phyloP scores from a whole-genome alignment of 2,797 vertebrate genomes.

The Semotilus atromaculatus region DNA sequence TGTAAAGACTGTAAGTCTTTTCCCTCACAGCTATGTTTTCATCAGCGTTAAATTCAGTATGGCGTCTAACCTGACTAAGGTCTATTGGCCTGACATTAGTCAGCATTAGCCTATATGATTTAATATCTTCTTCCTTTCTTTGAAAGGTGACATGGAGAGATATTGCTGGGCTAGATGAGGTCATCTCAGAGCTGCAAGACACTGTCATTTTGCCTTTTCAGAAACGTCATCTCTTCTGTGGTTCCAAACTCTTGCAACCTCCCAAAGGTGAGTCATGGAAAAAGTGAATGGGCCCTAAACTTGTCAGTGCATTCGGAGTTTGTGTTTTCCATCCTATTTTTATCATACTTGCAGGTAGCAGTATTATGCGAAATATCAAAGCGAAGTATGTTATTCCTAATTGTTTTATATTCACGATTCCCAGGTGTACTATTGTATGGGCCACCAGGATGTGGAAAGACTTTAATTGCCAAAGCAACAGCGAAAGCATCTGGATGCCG shows the following conservation, averaged over 20 bases:
- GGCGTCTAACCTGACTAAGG: neutral
- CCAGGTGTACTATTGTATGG: conserved; percentile 71
- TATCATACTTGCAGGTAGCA: neutral
- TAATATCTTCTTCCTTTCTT: neutral
- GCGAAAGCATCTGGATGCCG: conserved; percentile 82
- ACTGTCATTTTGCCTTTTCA: conserved; percentile 95
- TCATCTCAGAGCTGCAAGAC: conserved; percentile 94
- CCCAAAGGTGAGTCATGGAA: conserved; percentile 86
- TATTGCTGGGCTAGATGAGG: conserved; percentile 92
- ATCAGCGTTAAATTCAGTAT: neutral
- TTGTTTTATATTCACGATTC: neutral
- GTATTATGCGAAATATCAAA: neutral
- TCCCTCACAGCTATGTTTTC: neutral
- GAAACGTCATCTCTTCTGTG: conserved; percentile 91
- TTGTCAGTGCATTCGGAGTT: neutral
- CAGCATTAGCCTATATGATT: neutral
- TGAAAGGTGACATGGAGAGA: conserved; percentile 82
- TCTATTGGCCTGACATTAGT: neutral
- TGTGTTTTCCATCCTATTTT: neutral
- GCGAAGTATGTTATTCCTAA: neutral
- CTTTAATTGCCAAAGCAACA: conserved; percentile 85
- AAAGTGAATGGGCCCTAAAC: neutral
- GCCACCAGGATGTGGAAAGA: conserved; percentile 85
- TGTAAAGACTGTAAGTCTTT: neutral
- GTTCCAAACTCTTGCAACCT: conserved; percentile 93